phyloP scores from a whole-genome alignment of 2,113 vertebrate genomes.

The Hypanus sabinus region DNA sequence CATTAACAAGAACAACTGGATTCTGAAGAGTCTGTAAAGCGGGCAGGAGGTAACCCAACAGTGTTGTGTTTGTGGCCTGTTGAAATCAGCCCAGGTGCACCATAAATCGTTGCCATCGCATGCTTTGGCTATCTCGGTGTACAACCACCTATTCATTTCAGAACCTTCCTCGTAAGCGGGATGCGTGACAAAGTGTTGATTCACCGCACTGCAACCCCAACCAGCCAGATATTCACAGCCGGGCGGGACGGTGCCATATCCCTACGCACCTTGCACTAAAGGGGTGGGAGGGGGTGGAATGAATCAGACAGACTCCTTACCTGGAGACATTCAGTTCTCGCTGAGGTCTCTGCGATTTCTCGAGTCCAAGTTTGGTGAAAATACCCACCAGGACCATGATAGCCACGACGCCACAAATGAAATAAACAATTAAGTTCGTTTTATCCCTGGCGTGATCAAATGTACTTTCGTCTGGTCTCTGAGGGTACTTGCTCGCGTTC shows the following conservation, averaged over 20 bases:
- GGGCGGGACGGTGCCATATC: not conserved
- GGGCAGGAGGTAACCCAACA: not conserved
- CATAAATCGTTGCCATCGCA: not conserved
- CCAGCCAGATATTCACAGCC: not conserved
- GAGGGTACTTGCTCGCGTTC: conserved; percentile 80
- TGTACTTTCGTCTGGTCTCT: conserved; percentile 77
- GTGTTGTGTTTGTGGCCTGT: not conserved
- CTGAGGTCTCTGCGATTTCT: conserved; percentile 94
- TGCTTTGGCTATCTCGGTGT: not conserved
- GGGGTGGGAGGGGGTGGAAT: conserved; percentile 38
- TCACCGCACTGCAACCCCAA: too few relatives aligned
- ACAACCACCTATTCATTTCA: not conserved
- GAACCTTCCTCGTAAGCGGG: not conserved
- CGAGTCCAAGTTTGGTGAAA: conserved; percentile 96
- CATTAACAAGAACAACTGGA: not conserved
- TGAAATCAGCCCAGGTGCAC: not conserved
- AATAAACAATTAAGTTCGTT: conserved; percentile 97
- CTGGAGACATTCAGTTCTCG: conserved; percentile 91
- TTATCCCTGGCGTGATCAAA: conserved; percentile 93
- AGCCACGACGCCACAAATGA: conserved; percentile 97
- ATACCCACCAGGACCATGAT: conserved; percentile 99
- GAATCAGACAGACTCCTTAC: conserved; percentile 53
- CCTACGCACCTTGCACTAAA: conserved; percentile 44
- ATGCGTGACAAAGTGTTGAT: not conserved
- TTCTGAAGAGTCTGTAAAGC: too few relatives aligned